These are phyloP conservation scores for Phylloscopus collybita DNA, from an alignment of 2,797 vertebrate genomes.

Conservation along the genomic window DNA sequence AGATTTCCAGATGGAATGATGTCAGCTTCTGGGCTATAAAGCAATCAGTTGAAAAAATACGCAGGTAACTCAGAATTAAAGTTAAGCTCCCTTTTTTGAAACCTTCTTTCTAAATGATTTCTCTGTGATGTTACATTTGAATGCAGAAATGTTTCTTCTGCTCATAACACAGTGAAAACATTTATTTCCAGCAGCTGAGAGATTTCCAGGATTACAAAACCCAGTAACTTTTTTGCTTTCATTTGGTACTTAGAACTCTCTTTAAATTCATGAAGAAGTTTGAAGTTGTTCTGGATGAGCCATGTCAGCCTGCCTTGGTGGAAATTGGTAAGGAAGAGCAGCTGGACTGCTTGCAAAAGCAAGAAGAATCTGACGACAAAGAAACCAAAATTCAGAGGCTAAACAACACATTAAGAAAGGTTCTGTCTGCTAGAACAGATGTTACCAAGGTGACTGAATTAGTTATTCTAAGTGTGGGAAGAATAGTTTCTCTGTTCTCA, in stretches of 20 bases:
- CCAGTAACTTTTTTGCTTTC: neutral
- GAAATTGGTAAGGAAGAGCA: conserved; percentile 81
- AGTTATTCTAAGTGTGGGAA: neutral
- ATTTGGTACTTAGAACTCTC: conserved; percentile 83
- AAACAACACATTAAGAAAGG: conserved; percentile 77
- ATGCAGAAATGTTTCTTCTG: neutral
- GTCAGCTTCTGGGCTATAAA: conserved; percentile 98
- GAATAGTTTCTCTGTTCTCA: neutral
- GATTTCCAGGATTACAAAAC: neutral
- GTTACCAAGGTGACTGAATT: conserved; percentile 51
- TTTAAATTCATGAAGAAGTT: conserved; percentile 98
- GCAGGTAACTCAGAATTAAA: conserved; percentile 82
- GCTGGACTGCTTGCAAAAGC: conserved; percentile 77
- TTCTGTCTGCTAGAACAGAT: conserved; percentile 74
- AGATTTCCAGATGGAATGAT: conserved; percentile 98
- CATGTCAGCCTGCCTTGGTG: conserved; percentile 83
- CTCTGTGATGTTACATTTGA: neutral
- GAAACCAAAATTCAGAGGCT: conserved; percentile 83
- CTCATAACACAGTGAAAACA: neutral
- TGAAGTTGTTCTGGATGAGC: conserved; percentile 83
- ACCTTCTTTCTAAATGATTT: neutral
- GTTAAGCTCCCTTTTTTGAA: neutral
- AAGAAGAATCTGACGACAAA: conserved; percentile 54
- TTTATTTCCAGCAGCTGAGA: neutral
- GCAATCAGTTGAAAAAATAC: conserved; percentile 96